A percentile compares a stretch with the other conserved stretches of the same genome.
Conservation (phyloP, 2,888 invertebrate genomes). For the Sphaeridia pumilis region DNA sequence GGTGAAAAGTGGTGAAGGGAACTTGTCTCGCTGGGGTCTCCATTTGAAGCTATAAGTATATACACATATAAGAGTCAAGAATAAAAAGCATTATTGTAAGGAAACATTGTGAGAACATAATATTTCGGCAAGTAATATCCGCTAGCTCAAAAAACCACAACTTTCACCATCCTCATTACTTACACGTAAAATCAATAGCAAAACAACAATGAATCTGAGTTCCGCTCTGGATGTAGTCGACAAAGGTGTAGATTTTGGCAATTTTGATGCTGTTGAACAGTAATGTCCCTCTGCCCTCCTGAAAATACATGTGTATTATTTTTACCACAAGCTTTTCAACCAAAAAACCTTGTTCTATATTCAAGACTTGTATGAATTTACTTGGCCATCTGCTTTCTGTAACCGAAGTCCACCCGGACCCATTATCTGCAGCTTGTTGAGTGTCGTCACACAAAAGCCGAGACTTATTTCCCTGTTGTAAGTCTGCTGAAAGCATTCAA, state of each 20-base stretch:
- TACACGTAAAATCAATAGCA: slow-evolving; percentile 44
- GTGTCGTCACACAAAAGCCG: slow-evolving; percentile 42
- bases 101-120: not conserved
- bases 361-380: not conserved
- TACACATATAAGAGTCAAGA: too few species aligned
- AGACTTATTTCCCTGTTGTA: slow-evolving; percentile 41
- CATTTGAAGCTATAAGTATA: slow-evolving; percentile 30
- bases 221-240: slow-evolving; percentile 49
- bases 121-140: not conserved
- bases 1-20: slow-evolving; percentile 34
- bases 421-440: slow-evolving; percentile 39
- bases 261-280: slow-evolving; percentile 28
- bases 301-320: slow-evolving; percentile 2
- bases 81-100: not conserved
- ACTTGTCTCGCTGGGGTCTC: slow-evolving; percentile 31
- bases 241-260: slow-evolving; percentile 41
- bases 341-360: not conserved
- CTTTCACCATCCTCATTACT: slow-evolving; percentile 8
- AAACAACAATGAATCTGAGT: slow-evolving; percentile 43
- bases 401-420: slow-evolving; percentile 30
- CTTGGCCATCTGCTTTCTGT: slow-evolving; percentile 17
- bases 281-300: slow-evolving; percentile 24
- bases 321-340: not conserved
- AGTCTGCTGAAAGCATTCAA: slow-evolving; percentile 44
- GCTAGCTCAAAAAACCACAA: slow-evolving; percentile 6